Base-by-base conservation (phyloP, 2,113 vertebrate species). In the Mus spicilegus region DNA sequence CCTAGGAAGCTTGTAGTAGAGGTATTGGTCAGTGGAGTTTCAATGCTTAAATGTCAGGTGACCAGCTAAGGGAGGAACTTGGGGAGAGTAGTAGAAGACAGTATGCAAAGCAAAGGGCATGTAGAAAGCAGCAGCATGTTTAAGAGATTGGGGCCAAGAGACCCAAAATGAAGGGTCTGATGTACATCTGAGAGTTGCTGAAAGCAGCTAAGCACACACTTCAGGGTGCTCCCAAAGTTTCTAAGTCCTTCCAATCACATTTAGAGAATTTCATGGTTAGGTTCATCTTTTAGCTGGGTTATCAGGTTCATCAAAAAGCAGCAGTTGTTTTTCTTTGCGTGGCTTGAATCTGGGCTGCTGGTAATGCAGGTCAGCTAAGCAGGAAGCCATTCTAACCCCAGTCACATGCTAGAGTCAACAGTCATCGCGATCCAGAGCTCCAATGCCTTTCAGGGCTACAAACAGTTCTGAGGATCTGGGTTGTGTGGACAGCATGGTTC, bases 251-350 rank as follows among this genome's bases (percentile, higher is more conserved):
- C 22, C 5, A 7, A 58, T 49, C 12, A 80, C 36, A n/a, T 93
- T 93, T 12, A 84, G 26, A 73, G 65, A 93, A 84, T 84, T 73
- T 75, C 67, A 82, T n/a, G 36, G 33, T 61, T 14, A 20, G 46
- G 72, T 51, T 89, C 54, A 33, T 10, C 46, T 95, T 93, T 93
- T 87, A 87, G 46, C 89, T 78, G 77, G 56, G 69, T 82, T 80
- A 78, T 36, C 84, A 7, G 22, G 39, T 49, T 91, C 22, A 14
- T 61, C 30, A 95, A 78, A 93, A 90, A 61, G n/a, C 36, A 69
- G 11, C 4, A 28, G 51, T 36, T 65, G 49, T 73, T 58, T 8
- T 72, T 91, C 51, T 92, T 69, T 26, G 46, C 9, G 10, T 65
- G 82, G 54, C 56, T 96, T 87, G 58, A 63, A 58, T 87, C 33